Conservation (phyloP, 2,797 vertebrate species). For the Clarias fuscus region DNA sequence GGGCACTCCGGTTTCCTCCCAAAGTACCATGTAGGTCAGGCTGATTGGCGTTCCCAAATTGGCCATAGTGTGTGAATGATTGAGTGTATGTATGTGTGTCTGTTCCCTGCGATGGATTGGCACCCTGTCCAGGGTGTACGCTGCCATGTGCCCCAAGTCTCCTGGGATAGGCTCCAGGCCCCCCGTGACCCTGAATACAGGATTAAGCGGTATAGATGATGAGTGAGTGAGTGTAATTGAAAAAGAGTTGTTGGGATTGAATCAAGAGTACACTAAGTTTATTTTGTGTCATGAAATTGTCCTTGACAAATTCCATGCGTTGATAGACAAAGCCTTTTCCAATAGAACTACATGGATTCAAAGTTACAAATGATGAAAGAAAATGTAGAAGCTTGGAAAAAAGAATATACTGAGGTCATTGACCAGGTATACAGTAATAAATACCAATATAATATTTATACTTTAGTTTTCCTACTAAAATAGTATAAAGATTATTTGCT, state of each 20-base stretch:
- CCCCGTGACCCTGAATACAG: no score
- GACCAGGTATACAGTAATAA: background rate
- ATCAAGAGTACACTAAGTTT: constrained; percentile 1
- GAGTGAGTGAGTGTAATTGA: background rate
- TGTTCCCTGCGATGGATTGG: no score
- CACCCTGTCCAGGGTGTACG: no score
- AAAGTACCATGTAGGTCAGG: no score
- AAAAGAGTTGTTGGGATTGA: background rate
- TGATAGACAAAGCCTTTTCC: constrained; percentile 7
- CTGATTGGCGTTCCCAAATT: no score
- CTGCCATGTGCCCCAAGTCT: no score
- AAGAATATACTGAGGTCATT: background rate
- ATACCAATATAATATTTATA: background rate
- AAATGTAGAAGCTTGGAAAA: constrained; percentile 2
- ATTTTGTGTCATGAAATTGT: constrained; percentile 5
- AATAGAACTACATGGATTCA: background rate
- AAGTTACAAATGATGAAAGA: background rate
- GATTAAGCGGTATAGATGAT: no score
- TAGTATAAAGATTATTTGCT: background rate
- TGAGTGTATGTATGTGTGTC: no score
- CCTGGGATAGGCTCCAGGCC: no score
- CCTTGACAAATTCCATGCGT: background rate
- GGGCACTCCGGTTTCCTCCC: no score
- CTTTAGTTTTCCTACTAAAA: no score
- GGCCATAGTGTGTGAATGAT: no score